Percentiles rank a stretch among this genome's conserved stretches.
Conservation (phyloP, 2,113 vertebrate genomes). For the Pholis gunnellus region DNA sequence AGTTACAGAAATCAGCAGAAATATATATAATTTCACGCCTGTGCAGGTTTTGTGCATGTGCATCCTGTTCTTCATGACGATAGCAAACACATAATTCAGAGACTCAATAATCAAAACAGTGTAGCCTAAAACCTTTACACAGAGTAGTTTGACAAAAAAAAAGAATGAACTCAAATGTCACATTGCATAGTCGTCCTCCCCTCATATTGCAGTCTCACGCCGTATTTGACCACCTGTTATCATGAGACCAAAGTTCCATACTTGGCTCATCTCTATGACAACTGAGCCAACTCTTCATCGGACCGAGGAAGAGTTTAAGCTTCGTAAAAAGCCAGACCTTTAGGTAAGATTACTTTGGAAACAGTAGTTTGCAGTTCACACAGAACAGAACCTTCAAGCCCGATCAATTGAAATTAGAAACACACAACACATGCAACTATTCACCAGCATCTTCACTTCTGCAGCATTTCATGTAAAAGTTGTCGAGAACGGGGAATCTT, state of each 20-base stretch:
- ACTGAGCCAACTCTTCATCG: conserved; percentile 6
- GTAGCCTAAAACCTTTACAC: neutral
- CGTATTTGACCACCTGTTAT: neutral
- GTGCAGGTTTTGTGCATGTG: conserved; percentile 4
- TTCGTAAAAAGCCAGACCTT: neutral
- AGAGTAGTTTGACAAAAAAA: neutral
- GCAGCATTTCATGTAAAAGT: neutral
- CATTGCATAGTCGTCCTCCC: neutral
- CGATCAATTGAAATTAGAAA: neutral
- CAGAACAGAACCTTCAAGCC: neutral
- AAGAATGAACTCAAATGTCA: neutral
- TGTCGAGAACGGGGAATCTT: neutral
- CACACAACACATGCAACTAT: neutral
- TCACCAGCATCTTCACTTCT: neutral
- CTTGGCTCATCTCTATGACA: neutral
- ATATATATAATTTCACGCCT: neutral
- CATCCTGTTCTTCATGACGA: neutral
- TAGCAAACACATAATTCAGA: neutral
- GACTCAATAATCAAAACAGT: neutral
- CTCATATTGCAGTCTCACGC: neutral
- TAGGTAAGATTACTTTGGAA: neutral
- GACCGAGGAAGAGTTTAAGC: neutral
- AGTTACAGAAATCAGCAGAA: conserved; percentile 16
- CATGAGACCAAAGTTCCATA: neutral
- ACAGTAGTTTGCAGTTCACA: neutral